These are phyloP conservation scores for Tetragonula clypearis DNA, from an alignment of 1,140 invertebrate genomes.

Conservation along the genomic window DNA sequence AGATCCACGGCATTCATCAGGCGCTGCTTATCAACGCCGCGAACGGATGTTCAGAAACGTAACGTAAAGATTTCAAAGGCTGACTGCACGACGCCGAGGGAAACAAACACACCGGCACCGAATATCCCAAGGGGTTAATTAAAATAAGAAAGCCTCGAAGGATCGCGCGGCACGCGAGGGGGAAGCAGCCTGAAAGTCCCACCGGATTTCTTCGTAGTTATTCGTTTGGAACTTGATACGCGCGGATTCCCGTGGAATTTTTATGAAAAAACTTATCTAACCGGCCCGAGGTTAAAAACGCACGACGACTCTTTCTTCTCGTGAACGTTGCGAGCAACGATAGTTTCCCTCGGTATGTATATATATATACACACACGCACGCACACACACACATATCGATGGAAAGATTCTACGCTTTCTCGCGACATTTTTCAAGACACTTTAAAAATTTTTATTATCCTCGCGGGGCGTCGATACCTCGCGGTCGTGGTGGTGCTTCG, in stretches of 20 bases:
- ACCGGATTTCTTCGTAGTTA: constrained; percentile 30
- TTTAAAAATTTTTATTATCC: constrained; percentile 29
- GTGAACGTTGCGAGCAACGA: background rate
- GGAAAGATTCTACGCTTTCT: background rate
- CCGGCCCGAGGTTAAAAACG: constrained; percentile 21
- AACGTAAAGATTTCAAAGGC: constrained; percentile 13
- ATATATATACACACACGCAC: too few relatives aligned
- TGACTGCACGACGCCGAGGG: background rate
- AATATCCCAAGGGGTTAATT: constrained; percentile 55
- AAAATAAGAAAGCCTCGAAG: constrained; percentile 49
- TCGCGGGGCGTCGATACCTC: background rate
- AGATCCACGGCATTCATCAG: background rate
- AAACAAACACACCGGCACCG: background rate
- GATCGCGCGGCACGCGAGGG: constrained; percentile 1
- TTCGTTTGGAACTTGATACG: constrained; percentile 14
- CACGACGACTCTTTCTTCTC: background rate
- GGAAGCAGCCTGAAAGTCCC: constrained; percentile 17
- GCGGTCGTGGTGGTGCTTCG: background rate
- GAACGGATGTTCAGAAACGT: background rate
- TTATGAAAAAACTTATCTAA: constrained; percentile 41
- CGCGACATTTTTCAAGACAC: background rate
- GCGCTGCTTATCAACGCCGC: background rate
- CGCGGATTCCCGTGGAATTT: constrained; percentile 14
- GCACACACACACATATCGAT: background rate
- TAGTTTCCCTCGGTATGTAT: background rate